A percentile compares a stretch with the other conserved stretches of the same genome.
Evolutionary conservation across 2,888 invertebrate species (phyloP).

Genomic region (Pachydiplax longipennis): DNA sequence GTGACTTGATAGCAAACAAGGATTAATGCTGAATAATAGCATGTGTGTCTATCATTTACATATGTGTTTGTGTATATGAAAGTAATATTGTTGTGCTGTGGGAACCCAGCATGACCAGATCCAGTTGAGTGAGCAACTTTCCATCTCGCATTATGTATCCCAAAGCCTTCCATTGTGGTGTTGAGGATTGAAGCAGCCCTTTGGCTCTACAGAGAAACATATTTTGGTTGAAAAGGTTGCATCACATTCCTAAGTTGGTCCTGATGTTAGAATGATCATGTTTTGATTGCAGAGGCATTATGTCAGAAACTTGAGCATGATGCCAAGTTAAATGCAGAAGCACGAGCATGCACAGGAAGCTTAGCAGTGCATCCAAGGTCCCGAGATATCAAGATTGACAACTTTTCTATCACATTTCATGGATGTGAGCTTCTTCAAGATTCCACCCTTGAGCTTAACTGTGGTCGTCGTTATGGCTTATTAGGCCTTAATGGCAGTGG

Average conservation of each 20-base stretch:
- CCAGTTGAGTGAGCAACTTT: too few species aligned
- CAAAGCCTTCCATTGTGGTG: too few species aligned
- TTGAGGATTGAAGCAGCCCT: too few species aligned
- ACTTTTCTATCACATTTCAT: constrained; percentile 97
- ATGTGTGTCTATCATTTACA: too few species aligned
- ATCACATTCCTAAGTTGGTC: not conserved
- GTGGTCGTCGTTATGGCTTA: constrained; percentile 94
- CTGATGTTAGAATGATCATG: not conserved
- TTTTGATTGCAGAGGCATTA: constrained; percentile 72
- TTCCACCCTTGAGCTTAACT: constrained; percentile 95
- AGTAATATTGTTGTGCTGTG: too few species aligned
- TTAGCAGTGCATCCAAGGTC: constrained; percentile 94
- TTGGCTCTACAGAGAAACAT: too few species aligned
- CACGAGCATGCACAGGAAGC: constrained; percentile 92
- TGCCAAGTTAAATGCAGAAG: constrained; percentile 91
- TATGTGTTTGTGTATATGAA: too few species aligned
- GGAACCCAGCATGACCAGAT: too few species aligned
- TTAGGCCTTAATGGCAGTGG: constrained; percentile 98
- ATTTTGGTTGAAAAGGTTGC: not conserved
- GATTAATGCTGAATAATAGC: too few species aligned
- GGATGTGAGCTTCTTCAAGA: constrained; percentile 96
- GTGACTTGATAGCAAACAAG: too few species aligned
- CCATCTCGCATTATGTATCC: too few species aligned
- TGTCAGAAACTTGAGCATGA: constrained; percentile 88
- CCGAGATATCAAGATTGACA: constrained; percentile 94